These are phyloP conservation scores for Clusia tigrina DNA, from an alignment of 2,888 invertebrate species.

Conservation along the genomic window DNA sequence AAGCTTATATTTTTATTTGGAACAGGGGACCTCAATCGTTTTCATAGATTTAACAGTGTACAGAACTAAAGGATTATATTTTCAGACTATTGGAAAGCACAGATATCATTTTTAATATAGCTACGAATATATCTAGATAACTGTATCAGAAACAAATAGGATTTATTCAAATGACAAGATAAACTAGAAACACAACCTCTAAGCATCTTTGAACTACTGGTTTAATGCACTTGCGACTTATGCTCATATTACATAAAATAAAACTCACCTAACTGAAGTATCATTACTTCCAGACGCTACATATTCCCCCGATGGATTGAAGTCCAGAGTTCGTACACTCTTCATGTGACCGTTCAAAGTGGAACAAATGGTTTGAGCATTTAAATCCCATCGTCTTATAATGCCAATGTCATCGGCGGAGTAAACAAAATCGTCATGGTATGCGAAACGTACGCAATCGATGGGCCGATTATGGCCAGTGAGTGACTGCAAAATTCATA, in stretches of 20 bases:
- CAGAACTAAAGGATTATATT: too few relatives aligned
- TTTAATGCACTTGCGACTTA: too few relatives aligned
- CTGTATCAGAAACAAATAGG: too few relatives aligned
- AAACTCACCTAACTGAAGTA: constrained; percentile 69
- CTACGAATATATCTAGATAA: too few relatives aligned
- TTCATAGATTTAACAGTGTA: too few relatives aligned
- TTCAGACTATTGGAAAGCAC: too few relatives aligned
- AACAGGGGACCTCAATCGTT: too few relatives aligned
- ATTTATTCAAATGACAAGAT: too few relatives aligned
- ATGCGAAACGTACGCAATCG: constrained; percentile 94
- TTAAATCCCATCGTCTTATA: constrained; percentile 95
- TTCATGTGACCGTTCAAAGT: constrained; percentile 72
- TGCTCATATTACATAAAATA: neutral
- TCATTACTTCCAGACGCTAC: constrained; percentile 94
- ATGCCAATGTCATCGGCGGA: constrained; percentile 95
- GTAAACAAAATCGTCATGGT: constrained; percentile 92
- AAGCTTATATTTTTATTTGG: too few relatives aligned
- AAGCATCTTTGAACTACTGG: too few relatives aligned
- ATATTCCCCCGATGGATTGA: constrained; percentile 95
- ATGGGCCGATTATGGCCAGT: constrained; percentile 94
- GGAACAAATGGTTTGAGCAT: constrained; percentile 69
- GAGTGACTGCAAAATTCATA: constrained; percentile 72
- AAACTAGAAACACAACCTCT: too few relatives aligned
- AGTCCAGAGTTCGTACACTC: constrained; percentile 90
- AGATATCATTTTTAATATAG: too few relatives aligned